phyloP scores from a whole-genome alignment of 1,140 invertebrate species.

The Nymphalis io region DNA sequence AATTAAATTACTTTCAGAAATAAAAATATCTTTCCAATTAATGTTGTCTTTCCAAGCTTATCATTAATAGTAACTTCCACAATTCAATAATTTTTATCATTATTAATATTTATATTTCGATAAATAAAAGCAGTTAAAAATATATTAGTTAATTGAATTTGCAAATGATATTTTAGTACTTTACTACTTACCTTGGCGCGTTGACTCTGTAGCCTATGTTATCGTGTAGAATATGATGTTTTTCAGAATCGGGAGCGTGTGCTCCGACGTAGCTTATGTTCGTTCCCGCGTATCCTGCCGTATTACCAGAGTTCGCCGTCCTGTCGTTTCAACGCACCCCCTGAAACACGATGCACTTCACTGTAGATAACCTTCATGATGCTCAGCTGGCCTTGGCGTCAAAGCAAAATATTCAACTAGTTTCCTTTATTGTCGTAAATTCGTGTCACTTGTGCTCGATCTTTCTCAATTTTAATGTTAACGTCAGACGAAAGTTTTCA shows the following conservation, averaged over 20 bases:
- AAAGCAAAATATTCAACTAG: constrained; percentile 15
- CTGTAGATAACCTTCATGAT: constrained; percentile 46
- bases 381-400: constrained; percentile 10
- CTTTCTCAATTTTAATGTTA: constrained; percentile 50
- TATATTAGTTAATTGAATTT: too few species aligned
- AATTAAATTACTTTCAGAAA: neutral
- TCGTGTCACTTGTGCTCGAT: constrained; percentile 26
- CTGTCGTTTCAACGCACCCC: constrained; percentile 67
- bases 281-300: constrained; percentile 68
- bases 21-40: neutral
- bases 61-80: neutral
- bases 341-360: constrained; percentile 71
- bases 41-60: neutral
- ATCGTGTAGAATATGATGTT: constrained; percentile 68
- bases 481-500: constrained; percentile 55
- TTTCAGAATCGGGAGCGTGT: constrained; percentile 68
- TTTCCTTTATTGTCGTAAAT: constrained; percentile 13
- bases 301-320: constrained; percentile 75
- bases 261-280: constrained; percentile 65
- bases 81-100: neutral
- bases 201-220: constrained; percentile 75
- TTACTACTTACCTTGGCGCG: constrained; percentile 68
- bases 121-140: too few species aligned
- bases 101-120: neutral
- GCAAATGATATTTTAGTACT: too few species aligned